These are phyloP conservation scores for Phenganax marumi DNA, from an alignment of 92 coral and sea anemone species.

Conservation along the genomic window DNA sequence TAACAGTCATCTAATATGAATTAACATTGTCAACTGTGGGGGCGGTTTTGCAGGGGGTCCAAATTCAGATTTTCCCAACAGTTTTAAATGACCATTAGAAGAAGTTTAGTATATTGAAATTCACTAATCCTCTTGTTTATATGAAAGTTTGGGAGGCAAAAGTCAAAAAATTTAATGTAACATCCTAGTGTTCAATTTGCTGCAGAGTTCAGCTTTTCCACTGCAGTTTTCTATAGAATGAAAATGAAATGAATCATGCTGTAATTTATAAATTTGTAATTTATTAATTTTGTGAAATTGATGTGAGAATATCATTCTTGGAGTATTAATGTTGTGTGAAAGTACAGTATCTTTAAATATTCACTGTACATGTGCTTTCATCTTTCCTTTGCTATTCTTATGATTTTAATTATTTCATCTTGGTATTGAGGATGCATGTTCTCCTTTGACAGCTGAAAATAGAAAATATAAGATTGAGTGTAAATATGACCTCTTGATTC, in stretches of 20 bases:
- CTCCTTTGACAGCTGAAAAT: conserved; percentile 64
- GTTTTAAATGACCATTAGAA: no score
- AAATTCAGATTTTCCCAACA: neutral
- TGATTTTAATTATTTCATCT: conserved; percentile 77
- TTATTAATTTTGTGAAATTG: no score
- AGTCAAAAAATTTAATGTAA: no score
- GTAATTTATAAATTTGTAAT: no score
- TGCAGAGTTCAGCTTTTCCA: no score
- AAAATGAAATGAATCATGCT: no score
- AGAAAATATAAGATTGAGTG: neutral
- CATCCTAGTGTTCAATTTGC: no score
- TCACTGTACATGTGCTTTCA: neutral
- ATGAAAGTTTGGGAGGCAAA: no score
- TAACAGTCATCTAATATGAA: neutral
- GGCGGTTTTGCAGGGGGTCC: neutral
- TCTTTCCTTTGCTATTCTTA: conserved; percentile 30
- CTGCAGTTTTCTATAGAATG: no score
- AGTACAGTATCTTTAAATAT: neutral
- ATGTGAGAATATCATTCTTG: neutral
- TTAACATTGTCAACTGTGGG: neutral
- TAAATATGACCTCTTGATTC: neutral
- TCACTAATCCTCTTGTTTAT: no score
- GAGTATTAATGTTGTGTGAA: neutral
- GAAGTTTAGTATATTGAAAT: no score
- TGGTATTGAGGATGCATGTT: conserved; percentile 80